Conservation (phyloP, 1,140 invertebrate genomes). For the Asbolus verrucosus region DNA sequence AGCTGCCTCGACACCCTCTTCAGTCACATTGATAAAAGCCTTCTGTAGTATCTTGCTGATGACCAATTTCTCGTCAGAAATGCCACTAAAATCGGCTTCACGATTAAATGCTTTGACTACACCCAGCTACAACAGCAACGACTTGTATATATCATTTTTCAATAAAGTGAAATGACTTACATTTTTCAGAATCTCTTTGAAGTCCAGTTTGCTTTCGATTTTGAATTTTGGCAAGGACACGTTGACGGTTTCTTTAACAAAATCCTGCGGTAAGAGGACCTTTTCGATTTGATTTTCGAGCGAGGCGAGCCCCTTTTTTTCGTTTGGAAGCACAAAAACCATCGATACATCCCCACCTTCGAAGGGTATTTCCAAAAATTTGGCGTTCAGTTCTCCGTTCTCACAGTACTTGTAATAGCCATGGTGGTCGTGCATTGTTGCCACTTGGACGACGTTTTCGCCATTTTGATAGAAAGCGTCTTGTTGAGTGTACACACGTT, state of each 20-base stretch:
- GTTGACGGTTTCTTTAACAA: not conserved
- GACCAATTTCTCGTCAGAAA: constrained; percentile 65
- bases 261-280: not conserved
- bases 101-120: constrained; percentile 69
- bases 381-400: constrained; percentile 67
- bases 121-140: constrained; percentile 68
- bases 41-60: constrained; percentile 77
- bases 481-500: constrained; percentile 63
- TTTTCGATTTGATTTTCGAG: constrained; percentile 57
- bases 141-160: not conserved
- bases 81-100: constrained; percentile 69
- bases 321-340: constrained; percentile 75
- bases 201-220: constrained; percentile 72
- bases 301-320: constrained; percentile 69
- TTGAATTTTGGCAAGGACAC: constrained; percentile 77
- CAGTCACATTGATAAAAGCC: constrained; percentile 79
- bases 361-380: constrained; percentile 72
- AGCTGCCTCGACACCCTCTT: constrained; percentile 81
- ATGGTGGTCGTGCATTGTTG: constrained; percentile 73
- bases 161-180: constrained; percentile 64
- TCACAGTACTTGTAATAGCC: constrained; percentile 67
- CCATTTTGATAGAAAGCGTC: constrained; percentile 66
- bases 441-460: constrained; percentile 66
- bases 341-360: constrained; percentile 71
- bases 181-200: constrained; percentile 70